A percentile compares a stretch with the other conserved stretches of the same genome.
Evolutionary conservation across 2,888 invertebrate genomes (phyloP).

Genomic region (Philopedon plagiatum): DNA sequence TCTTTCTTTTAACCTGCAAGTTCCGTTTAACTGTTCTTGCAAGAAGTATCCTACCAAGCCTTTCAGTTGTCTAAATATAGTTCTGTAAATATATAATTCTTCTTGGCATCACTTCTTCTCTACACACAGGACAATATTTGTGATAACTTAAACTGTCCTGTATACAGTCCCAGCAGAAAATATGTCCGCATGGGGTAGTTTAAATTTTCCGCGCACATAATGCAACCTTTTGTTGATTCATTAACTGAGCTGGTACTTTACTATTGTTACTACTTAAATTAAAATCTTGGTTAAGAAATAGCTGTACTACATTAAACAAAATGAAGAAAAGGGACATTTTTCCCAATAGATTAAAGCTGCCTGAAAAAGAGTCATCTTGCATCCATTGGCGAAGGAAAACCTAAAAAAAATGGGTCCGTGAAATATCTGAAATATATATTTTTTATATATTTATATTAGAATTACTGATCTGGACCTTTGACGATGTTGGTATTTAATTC

Average conservation of each 20-base stretch:
- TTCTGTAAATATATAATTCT: slow-evolving; percentile 79
- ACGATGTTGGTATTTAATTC: no score
- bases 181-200: slow-evolving; percentile 85
- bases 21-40: no score
- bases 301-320: slow-evolving; percentile 60
- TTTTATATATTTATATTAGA: slow-evolving; percentile 1
- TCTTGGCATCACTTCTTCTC: slow-evolving; percentile 75
- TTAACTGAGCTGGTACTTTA: slow-evolving; percentile 9
- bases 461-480: slow-evolving; percentile 10
- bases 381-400: slow-evolving; percentile 71
- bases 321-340: slow-evolving; percentile 70
- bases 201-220: slow-evolving; percentile 79
- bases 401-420: slow-evolving; percentile 63
- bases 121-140: slow-evolving; percentile 80
- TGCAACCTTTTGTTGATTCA: slow-evolving; percentile 69
- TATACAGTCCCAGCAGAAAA: slow-evolving; percentile 88
- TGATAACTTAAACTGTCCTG: slow-evolving; percentile 77
- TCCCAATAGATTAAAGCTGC: slow-evolving; percentile 71
- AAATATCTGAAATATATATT: no score
- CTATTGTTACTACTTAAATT: slow-evolving; percentile 22
- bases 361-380: slow-evolving; percentile 70
- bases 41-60: neutral
- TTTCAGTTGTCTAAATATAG: slow-evolving; percentile 63
- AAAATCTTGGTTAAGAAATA: slow-evolving; percentile 52
- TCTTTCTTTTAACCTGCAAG: no score